Evolutionary conservation across 37 sponge, comb jelly and placozoan species (phyloP).

Genomic region (Ephydatia muelleri): DNA sequence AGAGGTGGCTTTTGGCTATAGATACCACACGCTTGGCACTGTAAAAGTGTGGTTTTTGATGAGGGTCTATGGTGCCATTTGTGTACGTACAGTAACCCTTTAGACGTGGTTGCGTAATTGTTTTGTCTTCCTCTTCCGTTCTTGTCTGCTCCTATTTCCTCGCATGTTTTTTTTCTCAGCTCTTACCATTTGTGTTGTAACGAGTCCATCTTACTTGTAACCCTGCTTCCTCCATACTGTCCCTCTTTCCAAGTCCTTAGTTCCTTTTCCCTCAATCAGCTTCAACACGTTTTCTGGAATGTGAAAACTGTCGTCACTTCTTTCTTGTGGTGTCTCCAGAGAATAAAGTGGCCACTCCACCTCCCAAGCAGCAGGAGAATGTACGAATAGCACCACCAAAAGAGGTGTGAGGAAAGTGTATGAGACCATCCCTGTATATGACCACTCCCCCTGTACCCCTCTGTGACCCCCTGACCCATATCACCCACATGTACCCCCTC

Average conservation of each 20-base stretch:
- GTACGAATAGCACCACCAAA: conserved; percentile 50
- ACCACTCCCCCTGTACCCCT: too few species aligned
- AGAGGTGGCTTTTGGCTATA: not conserved
- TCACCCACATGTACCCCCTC: too few species aligned
- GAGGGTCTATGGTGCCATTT: not conserved
- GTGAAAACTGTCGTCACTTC: conserved; percentile 68
- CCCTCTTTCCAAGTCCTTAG: not conserved
- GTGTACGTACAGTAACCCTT: not conserved
- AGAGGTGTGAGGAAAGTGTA: conserved; percentile 34
- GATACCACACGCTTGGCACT: not conserved
- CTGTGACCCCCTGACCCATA: too few species aligned
- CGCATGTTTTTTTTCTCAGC: not conserved
- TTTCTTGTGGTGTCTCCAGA: conserved; percentile 29
- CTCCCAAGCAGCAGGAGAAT: not conserved
- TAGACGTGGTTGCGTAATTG: not conserved
- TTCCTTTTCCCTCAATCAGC: conserved; percentile 16
- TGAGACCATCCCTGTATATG: not conserved
- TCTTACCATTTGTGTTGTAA: not conserved
- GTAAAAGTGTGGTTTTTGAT: not conserved
- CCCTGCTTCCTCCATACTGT: not conserved
- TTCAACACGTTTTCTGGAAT: conserved; percentile 66
- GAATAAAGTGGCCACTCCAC: conserved; percentile 6
- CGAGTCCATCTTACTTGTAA: not conserved
- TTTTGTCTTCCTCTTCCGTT: not conserved
- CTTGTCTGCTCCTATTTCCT: not conserved